Evolutionary conservation across 2,797 vertebrate species (phyloP).

Genomic region (Ataeniobius toweri): DNA sequence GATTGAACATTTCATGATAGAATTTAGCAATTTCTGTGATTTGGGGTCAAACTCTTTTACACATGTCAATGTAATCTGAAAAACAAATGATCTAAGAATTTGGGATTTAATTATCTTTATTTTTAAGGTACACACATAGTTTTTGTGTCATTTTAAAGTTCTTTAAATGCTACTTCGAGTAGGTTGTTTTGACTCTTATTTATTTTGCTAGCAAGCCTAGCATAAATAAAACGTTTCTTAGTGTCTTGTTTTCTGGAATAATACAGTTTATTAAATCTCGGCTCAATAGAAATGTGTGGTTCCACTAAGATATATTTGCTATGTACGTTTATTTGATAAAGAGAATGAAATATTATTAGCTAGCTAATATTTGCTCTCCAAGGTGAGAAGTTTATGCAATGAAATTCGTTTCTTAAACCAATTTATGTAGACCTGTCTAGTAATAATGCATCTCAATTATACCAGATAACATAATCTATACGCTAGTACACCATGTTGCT

Average conservation of each 20-base stretch:
- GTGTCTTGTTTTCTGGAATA: not conserved
- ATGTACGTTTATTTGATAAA: not conserved
- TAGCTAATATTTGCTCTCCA: too few relatives aligned
- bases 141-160: not conserved
- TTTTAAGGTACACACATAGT: not conserved
- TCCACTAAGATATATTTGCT: not conserved
- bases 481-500: too few relatives aligned
- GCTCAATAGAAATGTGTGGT: not conserved
- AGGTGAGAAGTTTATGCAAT: too few relatives aligned
- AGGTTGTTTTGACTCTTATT: not conserved
- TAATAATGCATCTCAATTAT: too few relatives aligned
- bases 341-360: not conserved
- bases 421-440: too few relatives aligned
- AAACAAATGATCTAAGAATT: not conserved
- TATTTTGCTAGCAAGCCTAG: not conserved
- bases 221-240: not conserved
- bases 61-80: not conserved
- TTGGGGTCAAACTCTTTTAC: not conserved
- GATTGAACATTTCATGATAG: too few relatives aligned
- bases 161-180: not conserved
- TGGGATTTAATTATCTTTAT: not conserved
- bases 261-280: not conserved
- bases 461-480: too few relatives aligned
- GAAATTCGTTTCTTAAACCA: too few relatives aligned
- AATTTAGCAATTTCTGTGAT: not conserved